Evolutionary conservation across 1,140 invertebrate genomes (phyloP).

Genomic region (Lepidurus couesii): DNA sequence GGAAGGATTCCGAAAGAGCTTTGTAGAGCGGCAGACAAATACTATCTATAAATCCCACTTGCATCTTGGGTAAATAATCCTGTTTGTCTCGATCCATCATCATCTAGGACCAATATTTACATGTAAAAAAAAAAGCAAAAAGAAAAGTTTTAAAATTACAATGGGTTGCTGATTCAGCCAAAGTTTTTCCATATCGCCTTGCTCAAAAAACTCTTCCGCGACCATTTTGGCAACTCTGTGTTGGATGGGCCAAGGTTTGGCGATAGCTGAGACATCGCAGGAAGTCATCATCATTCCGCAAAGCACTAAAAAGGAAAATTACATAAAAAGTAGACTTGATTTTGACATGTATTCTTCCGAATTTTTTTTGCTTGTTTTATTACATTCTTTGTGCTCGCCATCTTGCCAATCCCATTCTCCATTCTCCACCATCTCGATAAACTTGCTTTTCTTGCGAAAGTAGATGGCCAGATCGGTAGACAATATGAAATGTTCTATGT

Average conservation of each 20-base stretch:
- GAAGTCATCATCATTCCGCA: conserved; percentile 99
- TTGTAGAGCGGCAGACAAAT: conserved; percentile 91
- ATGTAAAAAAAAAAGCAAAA: conserved; percentile 1
- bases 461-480: conserved; percentile 94
- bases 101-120: conserved; percentile 49
- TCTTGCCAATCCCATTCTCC: conserved; percentile 90
- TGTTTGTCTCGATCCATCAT: conserved; percentile 84
- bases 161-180: conserved; percentile 89
- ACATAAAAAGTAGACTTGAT: background rate
- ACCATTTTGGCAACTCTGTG: conserved; percentile 89
- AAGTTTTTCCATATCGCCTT: conserved; percentile 89
- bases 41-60: conserved; percentile 93
- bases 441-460: conserved; percentile 86
- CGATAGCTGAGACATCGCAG: conserved; percentile 93
- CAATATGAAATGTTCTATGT: conserved; percentile 86
- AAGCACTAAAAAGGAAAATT: conserved; percentile 55
- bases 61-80: conserved; percentile 93
- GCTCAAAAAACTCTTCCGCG: conserved; percentile 94
- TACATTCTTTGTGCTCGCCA: conserved; percentile 82
- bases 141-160: conserved; percentile 51
- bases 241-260: conserved; percentile 95
- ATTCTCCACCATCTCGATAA: conserved; percentile 79
- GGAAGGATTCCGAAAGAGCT: conserved; percentile 79
- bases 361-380: conserved; percentile 40
- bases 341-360: background rate